phyloP scores from a whole-genome alignment of 2,797 vertebrate species.

The Rhadinocentrus ornatus region DNA sequence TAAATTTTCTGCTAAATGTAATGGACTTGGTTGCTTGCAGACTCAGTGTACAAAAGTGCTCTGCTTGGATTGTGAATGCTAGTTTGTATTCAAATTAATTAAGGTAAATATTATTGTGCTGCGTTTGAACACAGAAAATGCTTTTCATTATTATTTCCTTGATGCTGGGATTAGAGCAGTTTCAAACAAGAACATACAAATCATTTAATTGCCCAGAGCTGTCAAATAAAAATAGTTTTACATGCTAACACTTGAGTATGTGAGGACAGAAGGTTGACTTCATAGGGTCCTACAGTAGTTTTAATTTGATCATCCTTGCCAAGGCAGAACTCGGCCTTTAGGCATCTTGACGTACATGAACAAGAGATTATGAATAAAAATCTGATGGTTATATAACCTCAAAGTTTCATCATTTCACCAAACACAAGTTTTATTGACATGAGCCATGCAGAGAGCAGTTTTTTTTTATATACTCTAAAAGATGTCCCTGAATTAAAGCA shows the following conservation, averaged over 20 bases:
- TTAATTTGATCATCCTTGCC: slow-evolving; percentile 17
- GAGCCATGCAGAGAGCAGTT: background rate
- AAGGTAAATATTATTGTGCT: slow-evolving; percentile 8
- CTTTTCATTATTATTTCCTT: background rate
- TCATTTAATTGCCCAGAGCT: background rate
- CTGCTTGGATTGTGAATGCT: slow-evolving; percentile 28
- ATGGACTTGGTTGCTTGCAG: slow-evolving; percentile 11
- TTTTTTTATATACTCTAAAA: no score
- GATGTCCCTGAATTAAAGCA: background rate
- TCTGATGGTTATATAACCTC: background rate
- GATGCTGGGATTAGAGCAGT: background rate
- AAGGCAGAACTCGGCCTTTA: slow-evolving; percentile 20
- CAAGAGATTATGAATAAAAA: background rate
- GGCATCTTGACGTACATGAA: slow-evolving; percentile 33
- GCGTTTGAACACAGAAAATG: background rate
- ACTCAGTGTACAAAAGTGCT: slow-evolving; percentile 6
- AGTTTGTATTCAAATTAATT: slow-evolving; percentile 10
- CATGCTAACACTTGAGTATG: background rate
- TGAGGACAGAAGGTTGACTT: slow-evolving; percentile 11
- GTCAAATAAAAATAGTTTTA: slow-evolving; percentile 4
- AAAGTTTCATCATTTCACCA: background rate
- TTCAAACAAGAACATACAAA: background rate
- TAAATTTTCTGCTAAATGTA: slow-evolving; percentile 22
- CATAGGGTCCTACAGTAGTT: slow-evolving; percentile 6
- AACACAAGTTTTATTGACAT: no score